Percentiles rank a stretch among this genome's conserved stretches.
These are phyloP conservation scores for Tetranychus piercei DNA, from an alignment of 2,888 invertebrate genomes.

Conservation along the genomic window DNA sequence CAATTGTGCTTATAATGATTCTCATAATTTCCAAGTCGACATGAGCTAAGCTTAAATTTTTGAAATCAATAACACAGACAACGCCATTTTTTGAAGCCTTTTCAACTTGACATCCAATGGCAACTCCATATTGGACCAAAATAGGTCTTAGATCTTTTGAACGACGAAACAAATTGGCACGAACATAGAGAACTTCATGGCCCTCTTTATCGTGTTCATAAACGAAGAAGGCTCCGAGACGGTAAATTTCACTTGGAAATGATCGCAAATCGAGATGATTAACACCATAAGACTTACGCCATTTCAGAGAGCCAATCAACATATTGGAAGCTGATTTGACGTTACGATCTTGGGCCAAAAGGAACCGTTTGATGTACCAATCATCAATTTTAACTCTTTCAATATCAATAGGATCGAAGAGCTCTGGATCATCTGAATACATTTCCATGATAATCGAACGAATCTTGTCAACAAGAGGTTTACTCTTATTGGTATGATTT, in stretches of 20 bases:
- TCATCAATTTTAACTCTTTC: background rate
- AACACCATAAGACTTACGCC: constrained; percentile 7
- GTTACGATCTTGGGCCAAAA: background rate
- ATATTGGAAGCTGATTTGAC: constrained; percentile 7
- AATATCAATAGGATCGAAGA: constrained; percentile 5
- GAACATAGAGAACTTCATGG: constrained; percentile 1
- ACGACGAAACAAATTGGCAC: background rate
- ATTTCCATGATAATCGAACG: background rate
- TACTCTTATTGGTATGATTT: background rate
- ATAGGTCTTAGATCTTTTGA: background rate
- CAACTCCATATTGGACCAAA: background rate
- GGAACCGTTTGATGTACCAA: constrained; percentile 15
- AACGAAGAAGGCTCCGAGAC: constrained; percentile 9
- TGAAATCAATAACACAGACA: constrained; percentile 12
- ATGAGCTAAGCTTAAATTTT: background rate
- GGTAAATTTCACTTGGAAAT: constrained; percentile 9
- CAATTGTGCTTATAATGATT: constrained; percentile 1
- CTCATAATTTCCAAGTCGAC: constrained; percentile 10
- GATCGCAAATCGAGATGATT: background rate
- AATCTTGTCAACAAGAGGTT: background rate
- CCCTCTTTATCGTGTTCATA: constrained; percentile 7
- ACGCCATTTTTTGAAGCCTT: background rate
- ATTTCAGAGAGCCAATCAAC: constrained; percentile 13
- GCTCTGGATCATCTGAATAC: background rate
- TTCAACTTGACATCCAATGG: background rate